phyloP scores from a whole-genome alignment of 2,888 invertebrate species.

The Eustalomyia histrio region DNA sequence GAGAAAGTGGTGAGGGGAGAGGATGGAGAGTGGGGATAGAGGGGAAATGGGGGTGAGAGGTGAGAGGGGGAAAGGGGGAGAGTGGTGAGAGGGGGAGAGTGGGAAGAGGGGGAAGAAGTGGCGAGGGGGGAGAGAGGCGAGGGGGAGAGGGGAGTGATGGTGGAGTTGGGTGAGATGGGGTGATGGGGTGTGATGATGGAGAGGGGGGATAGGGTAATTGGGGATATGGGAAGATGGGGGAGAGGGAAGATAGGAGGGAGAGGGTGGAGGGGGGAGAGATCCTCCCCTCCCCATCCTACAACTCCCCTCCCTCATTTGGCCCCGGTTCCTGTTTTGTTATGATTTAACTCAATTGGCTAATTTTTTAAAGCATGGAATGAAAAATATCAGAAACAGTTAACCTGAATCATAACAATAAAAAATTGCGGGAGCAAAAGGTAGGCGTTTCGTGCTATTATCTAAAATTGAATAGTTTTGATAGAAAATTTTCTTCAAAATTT shows the following conservation, averaged over 20 bases:
- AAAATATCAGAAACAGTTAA: too few species aligned
- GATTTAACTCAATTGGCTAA: too few species aligned
- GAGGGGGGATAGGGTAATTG: not conserved
- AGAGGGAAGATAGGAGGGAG: not conserved
- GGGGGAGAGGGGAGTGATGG: not conserved
- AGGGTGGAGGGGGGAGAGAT: not conserved
- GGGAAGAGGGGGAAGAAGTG: not conserved
- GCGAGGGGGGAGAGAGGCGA: not conserved
- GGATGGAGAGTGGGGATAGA: not conserved
- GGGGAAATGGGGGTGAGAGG: not conserved
- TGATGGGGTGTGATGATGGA: not conserved
- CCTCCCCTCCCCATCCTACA: too few species aligned
- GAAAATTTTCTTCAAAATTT: too few species aligned
- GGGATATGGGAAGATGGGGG: not conserved
- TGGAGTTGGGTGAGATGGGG: not conserved
- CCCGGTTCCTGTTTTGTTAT: too few species aligned
- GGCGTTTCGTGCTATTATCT: too few species aligned
- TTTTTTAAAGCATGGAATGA: too few species aligned
- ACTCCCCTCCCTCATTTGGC: too few species aligned
- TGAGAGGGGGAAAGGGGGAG: not conserved
- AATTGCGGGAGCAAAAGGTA: too few species aligned
- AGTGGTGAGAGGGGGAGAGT: not conserved
- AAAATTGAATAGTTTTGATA: too few species aligned
- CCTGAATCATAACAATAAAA: too few species aligned
- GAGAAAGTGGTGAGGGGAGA: not conserved